Conservation (phyloP, 2,888 invertebrate genomes). For the Cantharis lateralis region DNA sequence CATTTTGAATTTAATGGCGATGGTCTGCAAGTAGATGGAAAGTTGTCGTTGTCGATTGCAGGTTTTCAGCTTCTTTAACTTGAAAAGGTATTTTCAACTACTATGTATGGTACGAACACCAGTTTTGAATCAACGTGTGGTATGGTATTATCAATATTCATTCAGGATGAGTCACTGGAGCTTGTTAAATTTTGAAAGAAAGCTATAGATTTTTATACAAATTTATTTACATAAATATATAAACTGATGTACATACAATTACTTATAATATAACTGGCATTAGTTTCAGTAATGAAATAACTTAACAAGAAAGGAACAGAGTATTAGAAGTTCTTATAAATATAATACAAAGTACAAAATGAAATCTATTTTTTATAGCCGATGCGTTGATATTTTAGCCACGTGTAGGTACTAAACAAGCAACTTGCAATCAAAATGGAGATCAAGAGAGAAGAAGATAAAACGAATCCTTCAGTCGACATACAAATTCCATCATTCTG, state of each 20-base stretch:
- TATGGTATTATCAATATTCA: too few relatives aligned
- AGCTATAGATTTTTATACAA: constrained; percentile 17
- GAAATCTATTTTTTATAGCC: constrained; percentile 15
- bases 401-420: constrained; percentile 59
- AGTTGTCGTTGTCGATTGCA: too few relatives aligned
- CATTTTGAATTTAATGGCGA: too few relatives aligned
- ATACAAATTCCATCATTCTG: constrained; percentile 63
- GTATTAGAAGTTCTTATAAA: constrained; percentile 9
- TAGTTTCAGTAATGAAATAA: constrained; percentile 24
- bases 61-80: too few relatives aligned
- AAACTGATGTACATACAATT: constrained; percentile 16
- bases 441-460: constrained; percentile 65
- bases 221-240: constrained; percentile 28
- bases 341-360: constrained; percentile 8
- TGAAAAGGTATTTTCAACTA: too few relatives aligned
- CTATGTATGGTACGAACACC: too few relatives aligned
- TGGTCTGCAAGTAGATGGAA: too few relatives aligned
- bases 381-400: constrained; percentile 56
- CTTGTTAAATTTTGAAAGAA: too few relatives aligned
- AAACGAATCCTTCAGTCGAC: constrained; percentile 66
- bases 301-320: constrained; percentile 23
- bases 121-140: too few relatives aligned
- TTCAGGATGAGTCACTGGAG: too few relatives aligned
- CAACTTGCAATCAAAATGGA: constrained; percentile 64
- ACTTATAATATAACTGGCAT: constrained; percentile 7